These are phyloP conservation scores for Abrostola triplasia DNA, from an alignment of 2,888 invertebrate genomes.

Conservation along the genomic window DNA sequence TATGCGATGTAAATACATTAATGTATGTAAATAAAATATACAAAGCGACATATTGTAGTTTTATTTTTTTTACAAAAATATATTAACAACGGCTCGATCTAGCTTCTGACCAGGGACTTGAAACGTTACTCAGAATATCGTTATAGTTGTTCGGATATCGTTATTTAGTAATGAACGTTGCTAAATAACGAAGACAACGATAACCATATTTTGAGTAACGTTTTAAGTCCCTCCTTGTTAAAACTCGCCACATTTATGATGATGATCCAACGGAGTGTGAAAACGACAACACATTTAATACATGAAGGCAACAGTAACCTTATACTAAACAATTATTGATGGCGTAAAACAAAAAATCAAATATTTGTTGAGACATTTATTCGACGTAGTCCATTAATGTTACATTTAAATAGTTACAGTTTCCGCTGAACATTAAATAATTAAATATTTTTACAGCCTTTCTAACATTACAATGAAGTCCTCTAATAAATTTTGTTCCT, in stretches of 20 bases:
- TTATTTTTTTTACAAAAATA: conserved; percentile 32
- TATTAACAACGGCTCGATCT: no score
- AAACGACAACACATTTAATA: not conserved
- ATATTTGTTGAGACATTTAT: conserved; percentile 78
- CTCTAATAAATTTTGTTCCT: conserved; percentile 27
- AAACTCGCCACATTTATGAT: not conserved
- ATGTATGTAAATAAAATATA: conserved; percentile 81
- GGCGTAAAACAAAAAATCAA: not conserved
- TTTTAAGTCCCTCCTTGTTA: no score
- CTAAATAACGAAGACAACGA: no score
- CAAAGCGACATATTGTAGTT: conserved; percentile 51
- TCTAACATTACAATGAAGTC: conserved; percentile 48
- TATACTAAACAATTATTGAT: no score
- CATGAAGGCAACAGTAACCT: no score
- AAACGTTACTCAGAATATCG: no score
- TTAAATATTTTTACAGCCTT: conserved; percentile 53
- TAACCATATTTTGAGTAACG: no score
- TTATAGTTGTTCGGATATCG: no score
- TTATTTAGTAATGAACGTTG: no score
- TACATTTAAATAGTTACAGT: conserved; percentile 67
- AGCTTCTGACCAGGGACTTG: no score
- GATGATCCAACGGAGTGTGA: not conserved
- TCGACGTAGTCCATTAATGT: conserved; percentile 75
- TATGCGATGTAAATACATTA: conserved; percentile 82
- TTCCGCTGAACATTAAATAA: conserved; percentile 59